Evolutionary conservation across 2,888 invertebrate species (phyloP).

Genomic region (Phortica magna): DNA sequence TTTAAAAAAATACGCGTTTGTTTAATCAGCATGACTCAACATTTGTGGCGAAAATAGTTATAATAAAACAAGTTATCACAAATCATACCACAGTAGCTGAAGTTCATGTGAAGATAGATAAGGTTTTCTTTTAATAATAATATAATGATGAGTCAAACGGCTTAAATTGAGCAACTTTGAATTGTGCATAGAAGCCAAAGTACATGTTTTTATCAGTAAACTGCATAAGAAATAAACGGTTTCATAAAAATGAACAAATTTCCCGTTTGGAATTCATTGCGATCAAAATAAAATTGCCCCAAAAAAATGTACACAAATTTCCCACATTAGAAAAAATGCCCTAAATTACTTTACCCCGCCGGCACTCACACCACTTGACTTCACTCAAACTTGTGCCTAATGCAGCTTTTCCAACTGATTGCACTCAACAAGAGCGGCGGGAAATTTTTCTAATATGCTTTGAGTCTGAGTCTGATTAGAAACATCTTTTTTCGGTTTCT

Average conservation of each 20-base stretch:
- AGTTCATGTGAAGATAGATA: no score
- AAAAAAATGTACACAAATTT: background rate
- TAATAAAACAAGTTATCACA: no score
- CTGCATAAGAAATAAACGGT: no score
- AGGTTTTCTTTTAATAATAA: no score
- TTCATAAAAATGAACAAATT: background rate
- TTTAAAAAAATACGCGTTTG: background rate
- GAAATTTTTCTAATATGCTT: slow-evolving; percentile 50
- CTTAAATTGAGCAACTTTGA: no score
- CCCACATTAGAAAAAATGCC: background rate
- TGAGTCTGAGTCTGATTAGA: slow-evolving; percentile 32
- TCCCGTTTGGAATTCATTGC: background rate
- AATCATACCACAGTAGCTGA: no score
- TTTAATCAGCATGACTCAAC: slow-evolving; percentile 49
- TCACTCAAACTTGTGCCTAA: slow-evolving; percentile 42
- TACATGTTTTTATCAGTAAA: no score
- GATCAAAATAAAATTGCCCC: slow-evolving; percentile 2
- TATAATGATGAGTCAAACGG: no score
- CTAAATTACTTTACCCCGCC: background rate
- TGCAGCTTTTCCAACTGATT: slow-evolving; percentile 52
- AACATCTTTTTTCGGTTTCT: slow-evolving; percentile 46
- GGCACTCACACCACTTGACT: slow-evolving; percentile 19
- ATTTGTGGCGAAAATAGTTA: background rate
- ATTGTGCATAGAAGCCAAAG: no score
- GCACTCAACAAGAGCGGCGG: slow-evolving; percentile 43